Conservation (phyloP, 2,797 vertebrate genomes). For the Micrastur ruficollis region DNA sequence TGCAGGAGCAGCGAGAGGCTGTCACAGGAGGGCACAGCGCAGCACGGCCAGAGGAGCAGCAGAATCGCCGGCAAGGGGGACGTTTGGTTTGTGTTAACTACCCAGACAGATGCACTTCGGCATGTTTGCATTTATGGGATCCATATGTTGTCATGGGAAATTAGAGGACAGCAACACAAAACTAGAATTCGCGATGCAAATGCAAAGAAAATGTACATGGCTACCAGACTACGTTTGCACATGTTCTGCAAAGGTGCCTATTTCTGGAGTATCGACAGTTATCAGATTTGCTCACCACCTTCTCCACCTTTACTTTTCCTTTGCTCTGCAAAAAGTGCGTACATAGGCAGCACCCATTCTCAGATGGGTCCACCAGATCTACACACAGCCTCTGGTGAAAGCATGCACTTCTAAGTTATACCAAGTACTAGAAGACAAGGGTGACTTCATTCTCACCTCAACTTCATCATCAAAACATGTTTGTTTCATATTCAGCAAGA, state of each 20-base stretch:
- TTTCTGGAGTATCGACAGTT: not conserved
- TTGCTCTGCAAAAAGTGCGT: not conserved
- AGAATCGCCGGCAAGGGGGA: slow-evolving; percentile 51
- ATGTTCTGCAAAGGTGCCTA: not conserved
- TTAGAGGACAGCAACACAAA: slow-evolving; percentile 69
- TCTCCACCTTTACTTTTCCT: not conserved
- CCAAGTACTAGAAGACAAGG: slow-evolving; percentile 10
- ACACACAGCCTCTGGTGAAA: slow-evolving; percentile 15
- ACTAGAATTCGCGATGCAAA: slow-evolving; percentile 45
- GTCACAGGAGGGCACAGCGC: slow-evolving; percentile 6
- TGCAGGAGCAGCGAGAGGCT: not conserved
- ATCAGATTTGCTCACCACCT: not conserved
- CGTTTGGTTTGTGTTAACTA: slow-evolving; percentile 76
- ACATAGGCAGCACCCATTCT: not conserved
- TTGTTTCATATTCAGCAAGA: slow-evolving; percentile 37
- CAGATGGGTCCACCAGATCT: slow-evolving; percentile 3
- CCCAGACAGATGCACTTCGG: slow-evolving; percentile 75
- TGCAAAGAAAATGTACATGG: not conserved
- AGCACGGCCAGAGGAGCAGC: slow-evolving; percentile 10
- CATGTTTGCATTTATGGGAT: slow-evolving; percentile 77
- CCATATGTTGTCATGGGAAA: slow-evolving; percentile 76
- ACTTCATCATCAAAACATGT: slow-evolving; percentile 6
- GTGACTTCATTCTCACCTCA: slow-evolving; percentile 25
- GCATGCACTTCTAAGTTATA: slow-evolving; percentile 13
- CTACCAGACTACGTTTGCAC: not conserved